A percentile compares a stretch with the other conserved stretches of the same genome.
phyloP scores from a whole-genome alignment of 2,113 vertebrate genomes.

The Cololabis saira region DNA sequence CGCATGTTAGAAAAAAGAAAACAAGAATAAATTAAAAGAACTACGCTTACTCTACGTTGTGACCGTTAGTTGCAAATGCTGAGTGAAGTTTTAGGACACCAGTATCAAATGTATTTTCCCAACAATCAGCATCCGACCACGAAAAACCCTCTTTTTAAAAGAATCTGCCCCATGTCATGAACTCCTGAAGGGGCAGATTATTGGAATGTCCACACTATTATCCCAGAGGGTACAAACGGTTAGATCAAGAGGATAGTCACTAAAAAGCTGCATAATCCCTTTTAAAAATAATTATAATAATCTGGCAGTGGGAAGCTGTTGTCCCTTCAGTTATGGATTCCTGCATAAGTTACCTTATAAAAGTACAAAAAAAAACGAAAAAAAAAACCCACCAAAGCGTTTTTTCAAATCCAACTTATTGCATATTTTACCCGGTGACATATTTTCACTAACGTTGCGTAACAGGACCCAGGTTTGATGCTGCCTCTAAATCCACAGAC shows the following conservation, averaged over 20 bases:
- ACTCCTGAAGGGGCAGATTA: neutral
- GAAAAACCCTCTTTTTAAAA: no score
- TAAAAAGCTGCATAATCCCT: neutral
- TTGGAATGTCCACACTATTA: neutral
- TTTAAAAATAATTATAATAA: neutral
- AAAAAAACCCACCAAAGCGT: no score
- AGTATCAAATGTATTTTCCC: no score
- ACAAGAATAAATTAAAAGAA: no score
- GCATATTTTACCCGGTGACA: neutral
- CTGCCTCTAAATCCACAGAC: neutral
- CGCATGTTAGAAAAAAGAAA: no score
- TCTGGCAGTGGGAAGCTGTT: slow-evolving; percentile 10
- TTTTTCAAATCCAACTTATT: neutral
- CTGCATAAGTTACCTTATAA: neutral
- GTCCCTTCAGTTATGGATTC: neutral
- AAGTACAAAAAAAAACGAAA: no score
- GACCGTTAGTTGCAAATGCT: no score
- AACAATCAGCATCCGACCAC: neutral
- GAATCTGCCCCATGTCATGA: neutral
- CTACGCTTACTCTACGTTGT: no score
- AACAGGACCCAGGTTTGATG: neutral
- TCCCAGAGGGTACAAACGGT: neutral
- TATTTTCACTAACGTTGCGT: neutral
- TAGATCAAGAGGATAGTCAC: neutral
- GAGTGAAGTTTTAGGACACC: no score